A percentile compares a stretch with the other conserved stretches of the same genome.
Conservation (phyloP, 1,140 invertebrate species). For the Eurosta solidaginis region DNA sequence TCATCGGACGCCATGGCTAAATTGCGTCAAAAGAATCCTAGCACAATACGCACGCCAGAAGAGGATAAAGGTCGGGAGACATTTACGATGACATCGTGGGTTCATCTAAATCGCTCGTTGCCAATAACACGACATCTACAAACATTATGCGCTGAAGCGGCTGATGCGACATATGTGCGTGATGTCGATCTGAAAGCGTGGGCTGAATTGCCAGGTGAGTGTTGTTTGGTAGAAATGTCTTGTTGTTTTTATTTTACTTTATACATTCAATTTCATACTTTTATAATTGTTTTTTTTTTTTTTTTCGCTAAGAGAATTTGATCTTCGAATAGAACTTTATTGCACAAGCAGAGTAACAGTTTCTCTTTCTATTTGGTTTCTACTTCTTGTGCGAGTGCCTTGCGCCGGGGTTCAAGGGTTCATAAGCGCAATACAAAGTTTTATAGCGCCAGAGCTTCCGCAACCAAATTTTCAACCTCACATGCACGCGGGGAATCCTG, state of each 20-base stretch:
- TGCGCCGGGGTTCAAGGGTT: too few species aligned
- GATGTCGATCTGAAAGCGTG: constrained; percentile 78
- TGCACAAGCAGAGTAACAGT: too few species aligned
- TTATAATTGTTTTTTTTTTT: background rate
- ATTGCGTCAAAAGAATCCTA: constrained; percentile 88
- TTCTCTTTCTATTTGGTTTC: too few species aligned
- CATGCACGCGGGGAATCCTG: too few species aligned
- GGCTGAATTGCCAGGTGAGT: constrained; percentile 74
- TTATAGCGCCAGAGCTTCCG: too few species aligned
- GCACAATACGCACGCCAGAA: constrained; percentile 81
- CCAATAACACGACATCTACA: constrained; percentile 77
- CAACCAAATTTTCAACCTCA: too few species aligned
- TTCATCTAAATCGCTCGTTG: constrained; percentile 69
- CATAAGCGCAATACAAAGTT: too few species aligned
- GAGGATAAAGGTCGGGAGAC: constrained; percentile 83
- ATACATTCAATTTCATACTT: background rate
- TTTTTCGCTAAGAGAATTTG: too few species aligned
- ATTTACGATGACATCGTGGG: constrained; percentile 80
- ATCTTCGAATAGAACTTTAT: too few species aligned
- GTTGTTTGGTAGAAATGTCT: background rate
- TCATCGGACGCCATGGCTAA: constrained; percentile 97
- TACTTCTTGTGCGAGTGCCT: too few species aligned
- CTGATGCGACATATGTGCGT: constrained; percentile 77
- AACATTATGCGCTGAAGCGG: constrained; percentile 75
- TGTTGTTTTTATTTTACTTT: background rate